Evolutionary conservation across 2,888 invertebrate genomes (phyloP).

Genomic region (Notodonta ziczac): DNA sequence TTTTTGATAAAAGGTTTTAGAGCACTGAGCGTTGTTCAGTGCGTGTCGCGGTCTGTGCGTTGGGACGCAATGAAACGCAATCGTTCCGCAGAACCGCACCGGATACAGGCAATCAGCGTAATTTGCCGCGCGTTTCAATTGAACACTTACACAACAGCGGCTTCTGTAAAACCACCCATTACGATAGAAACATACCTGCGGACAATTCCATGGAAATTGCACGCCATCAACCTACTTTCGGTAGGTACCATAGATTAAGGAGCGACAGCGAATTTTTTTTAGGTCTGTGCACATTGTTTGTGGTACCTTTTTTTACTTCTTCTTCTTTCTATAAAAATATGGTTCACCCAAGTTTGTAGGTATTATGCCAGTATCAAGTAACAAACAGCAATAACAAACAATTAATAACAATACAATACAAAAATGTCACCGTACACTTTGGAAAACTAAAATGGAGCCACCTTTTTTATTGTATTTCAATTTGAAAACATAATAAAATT

Average conservation of each 20-base stretch:
- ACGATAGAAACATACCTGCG: neutral
- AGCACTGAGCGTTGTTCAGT: neutral
- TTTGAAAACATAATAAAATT: too few species aligned
- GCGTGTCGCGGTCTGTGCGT: neutral
- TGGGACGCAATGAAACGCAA: conserved; percentile 20
- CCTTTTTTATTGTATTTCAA: too few species aligned
- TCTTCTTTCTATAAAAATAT: too few species aligned
- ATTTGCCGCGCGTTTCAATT: conserved; percentile 52
- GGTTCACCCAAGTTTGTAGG: too few species aligned
- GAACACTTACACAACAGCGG: conserved; percentile 28
- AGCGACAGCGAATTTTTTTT: too few species aligned
- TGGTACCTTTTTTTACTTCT: too few species aligned
- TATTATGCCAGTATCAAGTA: too few species aligned
- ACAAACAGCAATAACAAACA: too few species aligned
- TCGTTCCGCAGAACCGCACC: conserved; percentile 60
- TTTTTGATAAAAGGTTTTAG: conserved; percentile 13
- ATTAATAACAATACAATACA: too few species aligned
- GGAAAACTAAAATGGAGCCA: too few species aligned
- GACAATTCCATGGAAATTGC: conserved; percentile 1
- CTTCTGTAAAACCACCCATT: conserved; percentile 1
- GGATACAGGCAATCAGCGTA: conserved; percentile 57
- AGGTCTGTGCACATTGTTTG: too few species aligned
- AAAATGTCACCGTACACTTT: too few species aligned
- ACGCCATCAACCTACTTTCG: neutral
- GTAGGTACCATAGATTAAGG: neutral